A percentile compares a stretch with the other conserved stretches of the same genome.
phyloP scores from a whole-genome alignment of 2,797 vertebrate genomes.

The Poeciliopsis presidionis region DNA sequence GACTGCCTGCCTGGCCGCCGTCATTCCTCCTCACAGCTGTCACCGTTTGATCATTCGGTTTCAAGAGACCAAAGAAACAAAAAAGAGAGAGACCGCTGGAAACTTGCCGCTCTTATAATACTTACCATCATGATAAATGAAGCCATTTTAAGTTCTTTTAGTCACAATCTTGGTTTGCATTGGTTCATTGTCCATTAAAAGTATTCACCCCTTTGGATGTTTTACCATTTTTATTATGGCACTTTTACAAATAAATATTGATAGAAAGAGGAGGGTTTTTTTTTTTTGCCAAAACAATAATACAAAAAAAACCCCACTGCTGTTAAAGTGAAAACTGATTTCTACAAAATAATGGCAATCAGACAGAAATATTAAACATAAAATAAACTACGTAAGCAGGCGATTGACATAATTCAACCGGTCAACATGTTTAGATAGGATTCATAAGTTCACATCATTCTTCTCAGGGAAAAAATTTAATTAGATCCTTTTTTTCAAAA shows the following conservation, averaged over 20 bases:
- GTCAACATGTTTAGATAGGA: background rate
- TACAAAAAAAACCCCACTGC: too few relatives aligned
- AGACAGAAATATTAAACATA: too few relatives aligned
- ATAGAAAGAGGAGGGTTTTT: background rate
- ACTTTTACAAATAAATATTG: background rate
- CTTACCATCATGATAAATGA: background rate
- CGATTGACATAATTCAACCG: too few relatives aligned
- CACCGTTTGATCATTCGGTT: constrained; percentile 6
- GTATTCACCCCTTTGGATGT: too few relatives aligned
- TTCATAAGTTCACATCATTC: background rate
- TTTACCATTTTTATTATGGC: too few relatives aligned
- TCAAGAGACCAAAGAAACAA: background rate
- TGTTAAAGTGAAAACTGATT: too few relatives aligned
- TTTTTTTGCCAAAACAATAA: background rate
- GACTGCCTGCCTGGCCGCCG: background rate
- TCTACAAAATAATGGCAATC: too few relatives aligned
- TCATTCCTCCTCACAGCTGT: constrained; percentile 8
- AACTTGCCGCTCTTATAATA: background rate
- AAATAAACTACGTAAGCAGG: too few relatives aligned
- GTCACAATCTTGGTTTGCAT: background rate
- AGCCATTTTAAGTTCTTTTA: background rate
- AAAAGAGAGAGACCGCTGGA: constrained; percentile 5
- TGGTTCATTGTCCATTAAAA: background rate
- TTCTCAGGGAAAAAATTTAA: background rate
- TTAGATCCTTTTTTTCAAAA: background rate